Percentiles rank a stretch among this genome's conserved stretches.
phyloP scores from a whole-genome alignment of 2,113 vertebrate species.

The Vicugna pacos region DNA sequence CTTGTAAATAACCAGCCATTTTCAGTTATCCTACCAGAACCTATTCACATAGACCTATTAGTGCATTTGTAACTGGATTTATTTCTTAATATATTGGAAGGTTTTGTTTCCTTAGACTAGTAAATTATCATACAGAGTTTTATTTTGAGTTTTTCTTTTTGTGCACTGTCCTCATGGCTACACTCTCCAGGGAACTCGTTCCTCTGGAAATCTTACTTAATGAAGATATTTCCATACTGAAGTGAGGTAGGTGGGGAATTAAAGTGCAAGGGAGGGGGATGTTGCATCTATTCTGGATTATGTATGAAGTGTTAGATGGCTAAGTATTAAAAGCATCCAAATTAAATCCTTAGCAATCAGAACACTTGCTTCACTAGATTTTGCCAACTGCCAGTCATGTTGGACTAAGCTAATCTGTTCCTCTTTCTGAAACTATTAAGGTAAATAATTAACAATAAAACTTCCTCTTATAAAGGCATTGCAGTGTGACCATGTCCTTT shows the following conservation, averaged over 20 bases:
- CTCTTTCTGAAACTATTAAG: slow-evolving; percentile 85
- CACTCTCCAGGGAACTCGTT: slow-evolving; percentile 82
- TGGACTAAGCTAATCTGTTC: slow-evolving; percentile 85
- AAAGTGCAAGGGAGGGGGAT: slow-evolving; percentile 84
- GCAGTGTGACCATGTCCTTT: slow-evolving; percentile 79
- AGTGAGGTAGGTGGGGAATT: slow-evolving; percentile 88
- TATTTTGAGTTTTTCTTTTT: slow-evolving; percentile 83
- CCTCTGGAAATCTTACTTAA: slow-evolving; percentile 80
- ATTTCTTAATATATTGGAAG: slow-evolving; percentile 89
- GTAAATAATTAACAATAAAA: slow-evolving; percentile 88
- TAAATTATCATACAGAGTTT: slow-evolving; percentile 87
- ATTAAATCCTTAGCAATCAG: slow-evolving; percentile 81
- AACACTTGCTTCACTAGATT: slow-evolving; percentile 86
- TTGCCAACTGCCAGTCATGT: slow-evolving; percentile 83
- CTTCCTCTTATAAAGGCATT: slow-evolving; percentile 83
- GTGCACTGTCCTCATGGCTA: slow-evolving; percentile 85
- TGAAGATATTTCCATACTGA: slow-evolving; percentile 86
- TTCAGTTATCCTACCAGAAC: slow-evolving; percentile 83
- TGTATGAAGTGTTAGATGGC: slow-evolving; percentile 84
- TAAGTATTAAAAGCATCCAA: slow-evolving; percentile 83
- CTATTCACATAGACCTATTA: slow-evolving; percentile 82
- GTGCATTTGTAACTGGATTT: slow-evolving; percentile 89
- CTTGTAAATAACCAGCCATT: slow-evolving; percentile 88
- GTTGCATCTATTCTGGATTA: slow-evolving; percentile 79
- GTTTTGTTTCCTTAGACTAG: slow-evolving; percentile 87